Conservation (phyloP, 2,113 vertebrate species). For the Bufo bufo region DNA sequence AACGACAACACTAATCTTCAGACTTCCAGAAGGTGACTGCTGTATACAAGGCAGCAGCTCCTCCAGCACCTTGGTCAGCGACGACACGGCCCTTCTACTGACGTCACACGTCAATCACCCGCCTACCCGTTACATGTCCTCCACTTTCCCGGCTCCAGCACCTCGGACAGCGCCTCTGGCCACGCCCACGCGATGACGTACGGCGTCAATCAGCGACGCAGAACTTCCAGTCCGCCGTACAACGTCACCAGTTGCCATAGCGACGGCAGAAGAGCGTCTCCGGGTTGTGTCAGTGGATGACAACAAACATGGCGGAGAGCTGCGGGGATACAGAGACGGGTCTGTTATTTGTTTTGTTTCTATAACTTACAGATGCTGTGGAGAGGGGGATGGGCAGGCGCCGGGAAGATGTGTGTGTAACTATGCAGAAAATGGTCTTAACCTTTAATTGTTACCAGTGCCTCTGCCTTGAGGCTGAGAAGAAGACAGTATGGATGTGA, state of each 20-base stretch:
- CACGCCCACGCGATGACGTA: conserved; percentile 27
- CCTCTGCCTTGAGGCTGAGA: not conserved
- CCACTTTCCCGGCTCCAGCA: not conserved
- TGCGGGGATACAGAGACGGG: conserved; percentile 75
- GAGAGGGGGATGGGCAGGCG: not conserved
- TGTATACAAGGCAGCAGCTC: not conserved
- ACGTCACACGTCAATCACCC: not conserved
- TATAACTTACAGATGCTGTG: conserved; percentile 13
- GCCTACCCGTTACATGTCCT: not conserved
- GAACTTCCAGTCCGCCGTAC: too few species aligned
- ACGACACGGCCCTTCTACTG: not conserved
- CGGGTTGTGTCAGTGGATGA: conserved; percentile 58
- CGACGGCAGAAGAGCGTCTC: conserved; percentile 64
- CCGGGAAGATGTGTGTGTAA: too few species aligned
- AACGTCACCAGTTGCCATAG: conserved; percentile 63
- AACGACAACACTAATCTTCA: too few species aligned
- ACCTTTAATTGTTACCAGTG: not conserved
- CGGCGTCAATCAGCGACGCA: not conserved
- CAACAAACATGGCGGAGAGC: conserved; percentile 80
- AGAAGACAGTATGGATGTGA: not conserved
- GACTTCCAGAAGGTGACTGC: too few species aligned
- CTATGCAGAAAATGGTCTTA: not conserved
- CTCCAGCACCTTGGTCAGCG: conserved; percentile 3
- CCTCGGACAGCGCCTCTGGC: conserved; percentile 12
- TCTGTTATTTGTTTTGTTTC: conserved; percentile 64